A percentile compares a stretch with the other conserved stretches of the same genome.
phyloP scores from a whole-genome alignment of 92 coral and sea anemone genomes.

The Epizoanthus stellaris region DNA sequence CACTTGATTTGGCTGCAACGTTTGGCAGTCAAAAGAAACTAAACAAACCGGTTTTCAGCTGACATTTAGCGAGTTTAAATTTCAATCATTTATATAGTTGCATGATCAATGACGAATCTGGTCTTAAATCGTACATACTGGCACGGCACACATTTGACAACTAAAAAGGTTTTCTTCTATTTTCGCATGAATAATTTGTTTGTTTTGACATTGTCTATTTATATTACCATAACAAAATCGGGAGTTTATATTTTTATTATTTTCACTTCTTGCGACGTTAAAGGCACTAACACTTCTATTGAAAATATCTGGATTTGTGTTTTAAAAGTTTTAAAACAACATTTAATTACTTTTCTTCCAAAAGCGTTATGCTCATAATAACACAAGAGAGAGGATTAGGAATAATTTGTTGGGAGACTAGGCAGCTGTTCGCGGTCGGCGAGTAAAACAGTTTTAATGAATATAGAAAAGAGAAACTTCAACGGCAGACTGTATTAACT shows the following conservation, averaged over 20 bases:
- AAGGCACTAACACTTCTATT: too few relatives aligned
- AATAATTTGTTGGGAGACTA: background rate
- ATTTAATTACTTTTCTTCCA: background rate
- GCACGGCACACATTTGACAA: background rate
- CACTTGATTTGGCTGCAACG: too few relatives aligned
- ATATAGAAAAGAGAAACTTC: background rate
- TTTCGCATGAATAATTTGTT: background rate
- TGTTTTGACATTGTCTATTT: constrained; percentile 3
- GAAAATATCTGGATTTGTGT: too few relatives aligned
- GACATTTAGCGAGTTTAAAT: too few relatives aligned
- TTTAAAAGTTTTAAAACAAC: background rate
- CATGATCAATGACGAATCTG: too few relatives aligned
- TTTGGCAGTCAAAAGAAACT: too few relatives aligned
- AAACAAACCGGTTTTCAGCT: too few relatives aligned
- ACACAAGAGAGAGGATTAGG: background rate
- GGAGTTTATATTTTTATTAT: background rate
- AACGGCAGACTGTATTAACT: background rate
- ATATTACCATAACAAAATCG: background rate
- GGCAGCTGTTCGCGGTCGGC: background rate
- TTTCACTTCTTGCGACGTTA: background rate
- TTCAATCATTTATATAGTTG: too few relatives aligned
- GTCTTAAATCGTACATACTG: background rate
- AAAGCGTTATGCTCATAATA: background rate
- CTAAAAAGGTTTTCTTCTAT: background rate
- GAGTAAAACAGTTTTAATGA: background rate